Conservation (phyloP, 2,797 vertebrate genomes). For the Eulemur coronatus region DNA sequence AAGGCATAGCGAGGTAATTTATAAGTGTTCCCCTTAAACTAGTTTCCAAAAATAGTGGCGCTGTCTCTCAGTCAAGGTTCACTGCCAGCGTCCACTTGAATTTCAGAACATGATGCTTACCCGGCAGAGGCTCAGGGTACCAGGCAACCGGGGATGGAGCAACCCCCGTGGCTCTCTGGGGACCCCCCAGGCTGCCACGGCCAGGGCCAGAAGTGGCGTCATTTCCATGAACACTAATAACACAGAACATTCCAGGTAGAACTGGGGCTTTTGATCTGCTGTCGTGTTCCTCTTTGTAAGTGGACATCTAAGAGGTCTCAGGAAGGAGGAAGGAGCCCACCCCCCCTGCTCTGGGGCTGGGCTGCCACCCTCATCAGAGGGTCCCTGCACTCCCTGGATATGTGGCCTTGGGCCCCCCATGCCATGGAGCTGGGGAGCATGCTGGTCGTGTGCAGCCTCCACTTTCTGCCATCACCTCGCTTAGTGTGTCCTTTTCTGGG, state of each 20-base stretch:
- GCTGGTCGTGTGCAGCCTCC: neutral
- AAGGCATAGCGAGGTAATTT: neutral
- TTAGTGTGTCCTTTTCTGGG: neutral
- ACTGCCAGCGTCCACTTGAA: neutral
- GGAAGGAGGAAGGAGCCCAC: neutral
- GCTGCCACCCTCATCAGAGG: neutral
- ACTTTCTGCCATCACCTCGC: rapidly evolving
- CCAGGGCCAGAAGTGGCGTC: neutral
- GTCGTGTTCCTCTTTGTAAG: neutral
- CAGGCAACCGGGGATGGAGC: neutral
- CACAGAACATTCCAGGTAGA: too few species aligned
- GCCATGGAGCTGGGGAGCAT: neutral
- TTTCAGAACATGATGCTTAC: neutral
- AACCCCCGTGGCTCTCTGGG: neutral
- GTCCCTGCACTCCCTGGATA: neutral
- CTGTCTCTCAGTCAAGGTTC: neutral
- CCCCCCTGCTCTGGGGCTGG: neutral
- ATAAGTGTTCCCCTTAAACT: neutral
- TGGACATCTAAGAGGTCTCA: neutral
- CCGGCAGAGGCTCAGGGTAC: neutral
- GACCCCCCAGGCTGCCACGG: neutral
- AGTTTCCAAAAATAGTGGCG: conserved; percentile 15
- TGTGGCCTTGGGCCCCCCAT: too few species aligned
- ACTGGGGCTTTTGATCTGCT: neutral
- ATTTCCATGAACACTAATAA: neutral